Conservation (phyloP, 2,888 invertebrate species). For the Colostygia pectinataria region DNA sequence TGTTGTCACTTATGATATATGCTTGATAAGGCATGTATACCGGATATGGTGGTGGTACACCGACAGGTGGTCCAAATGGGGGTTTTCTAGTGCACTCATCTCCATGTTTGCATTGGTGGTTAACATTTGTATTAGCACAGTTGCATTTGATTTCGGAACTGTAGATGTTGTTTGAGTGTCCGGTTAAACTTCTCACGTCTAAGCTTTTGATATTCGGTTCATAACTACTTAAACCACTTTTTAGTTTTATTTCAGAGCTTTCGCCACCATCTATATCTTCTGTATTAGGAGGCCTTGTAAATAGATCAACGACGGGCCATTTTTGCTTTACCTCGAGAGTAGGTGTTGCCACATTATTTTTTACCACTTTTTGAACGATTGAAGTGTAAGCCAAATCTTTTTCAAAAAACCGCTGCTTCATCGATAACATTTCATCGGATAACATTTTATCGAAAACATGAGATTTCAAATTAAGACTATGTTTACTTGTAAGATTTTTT, state of each 20-base stretch:
- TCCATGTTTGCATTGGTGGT: conserved; percentile 21
- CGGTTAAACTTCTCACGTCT: conserved; percentile 58
- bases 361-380: conserved; percentile 39
- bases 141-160: conserved; percentile 24
- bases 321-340: conserved; percentile 57
- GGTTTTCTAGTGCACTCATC: conserved; percentile 18
- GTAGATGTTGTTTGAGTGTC: conserved; percentile 15
- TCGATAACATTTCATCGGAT: conserved; percentile 63
- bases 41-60: conserved; percentile 36
- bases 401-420: conserved; percentile 55
- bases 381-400: conserved; percentile 43
- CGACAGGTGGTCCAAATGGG: neutral
- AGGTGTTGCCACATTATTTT: conserved; percentile 46
- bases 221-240: neutral
- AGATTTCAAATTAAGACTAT: conserved; percentile 50
- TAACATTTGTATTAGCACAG: conserved; percentile 21
- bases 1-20: conserved; percentile 39
- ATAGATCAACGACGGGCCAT: conserved; percentile 55
- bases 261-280: conserved; percentile 1
- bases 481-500: conserved; percentile 37
- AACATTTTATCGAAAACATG: conserved; percentile 64
- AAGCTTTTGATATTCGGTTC: conserved; percentile 46
- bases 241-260: conserved; percentile 18
- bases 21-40: conserved; percentile 48
- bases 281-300: conserved; percentile 32